Base-by-base conservation (phyloP, 2,113 vertebrate species). In the Tiliqua scincoides region DNA sequence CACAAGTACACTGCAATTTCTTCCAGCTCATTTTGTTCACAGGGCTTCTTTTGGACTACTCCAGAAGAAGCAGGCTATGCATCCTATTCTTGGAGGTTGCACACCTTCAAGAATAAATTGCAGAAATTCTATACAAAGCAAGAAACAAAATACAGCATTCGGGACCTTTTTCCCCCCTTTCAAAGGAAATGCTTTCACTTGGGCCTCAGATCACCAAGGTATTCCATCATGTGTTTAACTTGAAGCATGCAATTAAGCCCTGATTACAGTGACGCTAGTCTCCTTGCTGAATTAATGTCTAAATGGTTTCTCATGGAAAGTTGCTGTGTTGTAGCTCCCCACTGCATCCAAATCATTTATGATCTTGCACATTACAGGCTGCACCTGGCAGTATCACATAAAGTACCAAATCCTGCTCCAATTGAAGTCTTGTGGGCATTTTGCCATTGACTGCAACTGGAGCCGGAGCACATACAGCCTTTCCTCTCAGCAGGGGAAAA, bases 371-470 rank as follows among this genome's bases (percentile, higher is more conserved):
- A 40, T 84, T 88, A 84, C 52, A 73, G 82, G 61, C 59, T 84
- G 70, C 82, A 84, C 43, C 85, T 87, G 79, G 85, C 79, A 75
- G n/a, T 67, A 87, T 87, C 79, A 32, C 43, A 75, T 75, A 37
- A 74, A 75, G 62, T 37, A 68, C 71, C 85, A 75, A 77, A 68
- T 76, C 79, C 85, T 72, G 85, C 6, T 75, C 40, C 79, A 54
- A n/a, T 59, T 82, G 79, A 87, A 87, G 79, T 87, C 43, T 40
- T 77, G 79, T 43, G 62, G 79, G 71, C 85, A 68, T 40, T 54
- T 87, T 87, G 85, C 79, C 79, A 87, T 67, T 23, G 62, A 25
- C 71, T 87, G 71, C 68, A 86, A 75, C 61, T 82, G 32, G 71
- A 82, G 71, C 71, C 7, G 61, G 74, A 79, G 72, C 59, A 82